phyloP scores from a whole-genome alignment of 2,888 invertebrate genomes.

The Imbricaverruca yamaguchii region DNA sequence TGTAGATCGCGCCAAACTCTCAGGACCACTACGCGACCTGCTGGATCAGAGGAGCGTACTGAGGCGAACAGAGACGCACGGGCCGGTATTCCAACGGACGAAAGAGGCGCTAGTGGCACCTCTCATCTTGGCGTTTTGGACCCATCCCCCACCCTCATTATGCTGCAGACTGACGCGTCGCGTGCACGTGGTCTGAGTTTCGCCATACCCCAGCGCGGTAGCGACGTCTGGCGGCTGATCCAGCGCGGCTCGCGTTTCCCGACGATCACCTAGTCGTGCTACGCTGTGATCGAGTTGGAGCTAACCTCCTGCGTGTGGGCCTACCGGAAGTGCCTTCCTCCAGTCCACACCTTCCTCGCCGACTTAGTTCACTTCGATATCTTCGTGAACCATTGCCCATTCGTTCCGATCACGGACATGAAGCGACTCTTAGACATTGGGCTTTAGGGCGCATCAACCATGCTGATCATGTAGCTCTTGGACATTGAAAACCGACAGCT shows the following conservation, averaged over 20 bases:
- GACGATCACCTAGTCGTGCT: constrained; percentile 15
- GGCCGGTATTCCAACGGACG: constrained; percentile 16
- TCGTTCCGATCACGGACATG: constrained; percentile 23
- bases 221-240: not conserved
- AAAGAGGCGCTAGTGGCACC: constrained; percentile 18
- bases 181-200: constrained; percentile 25
- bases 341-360: constrained; percentile 20
- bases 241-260: constrained; percentile 25
- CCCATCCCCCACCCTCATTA: constrained; percentile 18
- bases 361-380: constrained; percentile 23
- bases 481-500: constrained; percentile 26
- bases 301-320: constrained; percentile 21
- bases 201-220: constrained; percentile 22
- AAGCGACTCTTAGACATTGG: constrained; percentile 23
- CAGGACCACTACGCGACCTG: constrained; percentile 23
- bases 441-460: no score
- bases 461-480: no score
- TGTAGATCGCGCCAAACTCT: constrained; percentile 10
- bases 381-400: constrained; percentile 20
- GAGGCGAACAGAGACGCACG: constrained; percentile 19
- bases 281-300: constrained; percentile 24
- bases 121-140: constrained; percentile 33
- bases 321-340: constrained; percentile 4
- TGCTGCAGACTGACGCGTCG: constrained; percentile 25
- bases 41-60: constrained; percentile 1